These are phyloP conservation scores for Morpho achilles DNA, from an alignment of 2,888 invertebrate genomes.

Conservation along the genomic window DNA sequence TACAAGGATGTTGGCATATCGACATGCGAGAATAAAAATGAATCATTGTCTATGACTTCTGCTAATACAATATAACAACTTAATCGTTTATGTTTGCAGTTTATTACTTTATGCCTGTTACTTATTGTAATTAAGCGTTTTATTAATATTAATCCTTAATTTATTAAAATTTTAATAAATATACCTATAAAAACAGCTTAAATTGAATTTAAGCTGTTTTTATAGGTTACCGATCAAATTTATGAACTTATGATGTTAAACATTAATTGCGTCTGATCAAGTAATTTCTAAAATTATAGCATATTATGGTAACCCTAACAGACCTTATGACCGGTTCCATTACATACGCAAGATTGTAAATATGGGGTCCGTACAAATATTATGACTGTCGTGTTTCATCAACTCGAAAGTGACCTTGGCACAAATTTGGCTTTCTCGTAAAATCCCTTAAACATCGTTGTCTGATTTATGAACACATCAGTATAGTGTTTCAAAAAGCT, in stretches of 20 bases:
- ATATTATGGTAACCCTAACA: conserved; percentile 3
- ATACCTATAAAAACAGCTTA: too few relatives aligned
- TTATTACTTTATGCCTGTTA: too few relatives aligned
- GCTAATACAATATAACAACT: background rate
- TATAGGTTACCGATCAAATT: too few relatives aligned
- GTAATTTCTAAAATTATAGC: background rate
- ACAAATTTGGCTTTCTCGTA: conserved; percentile 23
- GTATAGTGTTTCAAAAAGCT: too few relatives aligned
- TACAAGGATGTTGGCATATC: conserved; percentile 8
- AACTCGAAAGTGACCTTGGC: conserved; percentile 40
- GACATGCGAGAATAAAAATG: conserved; percentile 3
- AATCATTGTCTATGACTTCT: background rate
- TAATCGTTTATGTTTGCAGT: too few relatives aligned
- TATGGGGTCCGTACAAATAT: conserved; percentile 19
- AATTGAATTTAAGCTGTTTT: too few relatives aligned
- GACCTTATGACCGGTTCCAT: conserved; percentile 14
- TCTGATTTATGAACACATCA: background rate
- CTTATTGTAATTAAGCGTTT: too few relatives aligned
- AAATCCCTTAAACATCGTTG: conserved; percentile 1
- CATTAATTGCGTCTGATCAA: too few relatives aligned
- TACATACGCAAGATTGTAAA: conserved; percentile 24
- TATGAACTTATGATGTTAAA: too few relatives aligned
- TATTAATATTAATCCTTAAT: too few relatives aligned
- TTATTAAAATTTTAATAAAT: too few relatives aligned
- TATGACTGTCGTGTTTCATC: conserved; percentile 30